Evolutionary conservation across 1,140 invertebrate genomes (phyloP).

Genomic region (Philopotamus ludificatus): DNA sequence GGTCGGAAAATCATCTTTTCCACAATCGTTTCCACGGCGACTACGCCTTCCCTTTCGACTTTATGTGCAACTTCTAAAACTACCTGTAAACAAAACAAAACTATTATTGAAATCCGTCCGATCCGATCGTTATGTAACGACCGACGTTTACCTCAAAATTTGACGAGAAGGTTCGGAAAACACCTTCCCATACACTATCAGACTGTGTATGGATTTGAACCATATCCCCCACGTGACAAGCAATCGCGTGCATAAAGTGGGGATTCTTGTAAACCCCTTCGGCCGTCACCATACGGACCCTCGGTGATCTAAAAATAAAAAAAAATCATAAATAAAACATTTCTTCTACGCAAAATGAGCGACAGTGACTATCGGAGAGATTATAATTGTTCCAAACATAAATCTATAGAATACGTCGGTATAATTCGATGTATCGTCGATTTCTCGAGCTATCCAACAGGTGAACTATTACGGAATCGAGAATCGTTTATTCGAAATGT

Average conservation of each 20-base stretch:
- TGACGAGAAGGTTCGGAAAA: conserved; percentile 83
- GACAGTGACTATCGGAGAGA: too few relatives aligned
- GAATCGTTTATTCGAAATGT: too few relatives aligned
- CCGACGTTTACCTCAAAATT: conserved; percentile 65
- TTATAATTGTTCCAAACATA: too few relatives aligned
- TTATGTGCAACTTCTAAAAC: conserved; percentile 82
- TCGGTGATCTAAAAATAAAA: conserved; percentile 63
- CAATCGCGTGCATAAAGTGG: conserved; percentile 82
- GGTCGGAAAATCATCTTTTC: conserved; percentile 85
- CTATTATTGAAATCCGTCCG: not conserved
- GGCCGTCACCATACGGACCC: conserved; percentile 62
- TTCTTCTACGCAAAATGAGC: too few relatives aligned
- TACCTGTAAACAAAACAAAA: conserved; percentile 52
- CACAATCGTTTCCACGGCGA: conserved; percentile 67
- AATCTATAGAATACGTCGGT: too few relatives aligned
- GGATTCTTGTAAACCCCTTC: conserved; percentile 86
- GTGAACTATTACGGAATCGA: too few relatives aligned
- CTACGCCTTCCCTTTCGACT: conserved; percentile 67
- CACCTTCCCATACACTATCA: conserved; percentile 79
- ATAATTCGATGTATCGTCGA: too few relatives aligned
- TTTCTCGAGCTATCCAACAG: too few relatives aligned
- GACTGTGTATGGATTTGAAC: conserved; percentile 80
- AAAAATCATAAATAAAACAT: too few relatives aligned
- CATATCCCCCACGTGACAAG: conserved; percentile 77
- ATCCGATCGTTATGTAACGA: not conserved